Base-by-base conservation (phyloP, 1,140 invertebrate species). In the Aphaenogaster floridana region DNA sequence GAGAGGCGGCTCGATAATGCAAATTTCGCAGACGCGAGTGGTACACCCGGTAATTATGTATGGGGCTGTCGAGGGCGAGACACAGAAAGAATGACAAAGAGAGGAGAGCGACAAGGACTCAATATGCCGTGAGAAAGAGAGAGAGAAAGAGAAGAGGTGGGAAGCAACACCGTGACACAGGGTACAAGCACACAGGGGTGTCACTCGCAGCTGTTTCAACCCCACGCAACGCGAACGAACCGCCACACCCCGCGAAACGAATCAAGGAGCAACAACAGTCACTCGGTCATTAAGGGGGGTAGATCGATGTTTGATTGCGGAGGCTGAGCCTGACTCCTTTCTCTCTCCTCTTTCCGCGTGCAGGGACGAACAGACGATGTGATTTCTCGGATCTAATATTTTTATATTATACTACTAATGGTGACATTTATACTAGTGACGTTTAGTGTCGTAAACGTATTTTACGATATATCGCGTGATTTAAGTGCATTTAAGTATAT, bases 171-270 rank as follows among this genome's bases (percentile, higher is more conserved):
- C 80, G 42, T 57, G 76, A 88, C 64, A 52, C 74, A 72, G 84
- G 66, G 81, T 90, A 89, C 71, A 89, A 88, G 74, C 13, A 42
- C 59, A 50, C 21, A 77, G 77, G 87, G 89, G 88, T 93, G 92
- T 92, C 92, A 91, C 89, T 92, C 88, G 91, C 92, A 93, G 92
- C 92, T 93, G 92, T 93, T 92, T 91, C 92, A 77, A 87, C 84
- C 90, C 90, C 89, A 86, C 63, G 74, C 42, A 50, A 74, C 88
- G 39, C 88, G 84, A 88, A 59, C 79, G 42, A 74, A 61, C 45
- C 54, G 42, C 69, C 80, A 61, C 88, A 92, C 63, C 85, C 83
- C 86, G 80, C 86, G 61, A 85, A 88, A 86, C 84, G 90, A 87
- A 85, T 87, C 80, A 77, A 92, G 90, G 83, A 92, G 92, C 87